Evolutionary conservation across 2,113 vertebrate species (phyloP).

Genomic region (Phalacrocorax carbo): DNA sequence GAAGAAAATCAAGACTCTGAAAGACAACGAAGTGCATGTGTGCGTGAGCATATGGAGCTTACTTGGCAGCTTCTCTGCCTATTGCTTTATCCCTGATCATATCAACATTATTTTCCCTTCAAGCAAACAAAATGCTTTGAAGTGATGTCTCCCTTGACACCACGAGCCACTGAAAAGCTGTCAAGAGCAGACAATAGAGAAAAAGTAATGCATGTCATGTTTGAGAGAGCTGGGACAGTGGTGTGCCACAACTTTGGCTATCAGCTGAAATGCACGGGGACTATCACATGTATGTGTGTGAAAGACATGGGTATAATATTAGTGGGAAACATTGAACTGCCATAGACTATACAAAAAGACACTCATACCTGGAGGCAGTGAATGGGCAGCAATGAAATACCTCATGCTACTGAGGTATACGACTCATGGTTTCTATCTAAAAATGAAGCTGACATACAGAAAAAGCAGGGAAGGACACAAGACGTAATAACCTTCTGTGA

Average conservation of each 20-base stretch:
- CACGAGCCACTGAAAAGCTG: background rate
- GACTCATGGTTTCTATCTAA: background rate
- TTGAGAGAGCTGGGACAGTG: background rate
- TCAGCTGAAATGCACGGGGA: background rate
- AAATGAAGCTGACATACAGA: background rate
- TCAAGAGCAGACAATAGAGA: background rate
- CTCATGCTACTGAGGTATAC: background rate
- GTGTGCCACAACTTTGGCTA: background rate
- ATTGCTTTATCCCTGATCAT: conserved; percentile 10
- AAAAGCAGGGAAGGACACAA: background rate
- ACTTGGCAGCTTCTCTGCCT: background rate
- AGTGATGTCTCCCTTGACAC: background rate
- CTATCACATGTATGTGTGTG: background rate
- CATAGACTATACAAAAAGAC: background rate
- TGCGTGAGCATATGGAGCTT: background rate
- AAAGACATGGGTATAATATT: background rate
- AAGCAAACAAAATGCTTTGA: conserved; percentile 35
- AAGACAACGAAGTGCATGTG: background rate
- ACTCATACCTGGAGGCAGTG: background rate
- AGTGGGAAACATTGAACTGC: background rate
- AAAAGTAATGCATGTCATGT: background rate
- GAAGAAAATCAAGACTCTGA: background rate
- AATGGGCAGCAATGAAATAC: background rate
- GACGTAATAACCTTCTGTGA: too few relatives aligned
- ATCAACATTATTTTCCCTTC: conserved; percentile 42